Percentiles rank a stretch among this genome's conserved stretches.
These are phyloP conservation scores for Dipodomys merriami DNA, from an alignment of 2,113 vertebrate species.

Conservation along the genomic window DNA sequence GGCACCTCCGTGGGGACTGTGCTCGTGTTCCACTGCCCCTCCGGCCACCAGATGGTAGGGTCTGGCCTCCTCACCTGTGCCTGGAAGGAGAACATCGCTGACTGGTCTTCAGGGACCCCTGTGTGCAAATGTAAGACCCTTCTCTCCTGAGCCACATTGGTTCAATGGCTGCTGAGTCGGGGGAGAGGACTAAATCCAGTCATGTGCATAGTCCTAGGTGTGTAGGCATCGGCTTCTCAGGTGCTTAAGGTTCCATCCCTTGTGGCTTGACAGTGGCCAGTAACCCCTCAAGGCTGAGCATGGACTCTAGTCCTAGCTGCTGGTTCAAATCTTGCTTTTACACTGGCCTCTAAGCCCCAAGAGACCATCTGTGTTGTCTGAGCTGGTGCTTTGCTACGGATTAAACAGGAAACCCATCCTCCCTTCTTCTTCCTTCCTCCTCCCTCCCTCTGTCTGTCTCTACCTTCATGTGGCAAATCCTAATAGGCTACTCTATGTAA, in stretches of 20 bases:
- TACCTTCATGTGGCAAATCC: not conserved
- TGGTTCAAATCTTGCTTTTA: not conserved
- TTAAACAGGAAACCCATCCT: not conserved
- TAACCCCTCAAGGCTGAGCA: rapidly evolving
- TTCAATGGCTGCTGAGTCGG: not conserved
- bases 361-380: not conserved
- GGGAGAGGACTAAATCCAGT: not conserved
- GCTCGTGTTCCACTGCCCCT: slow-evolving; percentile 90
- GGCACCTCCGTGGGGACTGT: slow-evolving; percentile 90
- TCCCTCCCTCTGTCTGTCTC: not conserved
- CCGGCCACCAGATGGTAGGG: slow-evolving; percentile 88
- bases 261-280: too few relatives aligned
- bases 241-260: not conserved
- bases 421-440: too few relatives aligned
- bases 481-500: not conserved
- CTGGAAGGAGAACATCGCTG: slow-evolving; percentile 85
- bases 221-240: not conserved
- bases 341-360: not conserved
- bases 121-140: slow-evolving; percentile 90
- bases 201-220: not conserved
- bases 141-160: not conserved
- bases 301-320: not conserved
- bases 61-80: slow-evolving; percentile 85
- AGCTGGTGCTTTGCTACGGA: not conserved
- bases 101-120: slow-evolving; percentile 89